Percentiles rank a stretch among this genome's conserved stretches.
Evolutionary conservation across 1,140 invertebrate genomes (phyloP).

Genomic region (Drosophila cardini): DNA sequence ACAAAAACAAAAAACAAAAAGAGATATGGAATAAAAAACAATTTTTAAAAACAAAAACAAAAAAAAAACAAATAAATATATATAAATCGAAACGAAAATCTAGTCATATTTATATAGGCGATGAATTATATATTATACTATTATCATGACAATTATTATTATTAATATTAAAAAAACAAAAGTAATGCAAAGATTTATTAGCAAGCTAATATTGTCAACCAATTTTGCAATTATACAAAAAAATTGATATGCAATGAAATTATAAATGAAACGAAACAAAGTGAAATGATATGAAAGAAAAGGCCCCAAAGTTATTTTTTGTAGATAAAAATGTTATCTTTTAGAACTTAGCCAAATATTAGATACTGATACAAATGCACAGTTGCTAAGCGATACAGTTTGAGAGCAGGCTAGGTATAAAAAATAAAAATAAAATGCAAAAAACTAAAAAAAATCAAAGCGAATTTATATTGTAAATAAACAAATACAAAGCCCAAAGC

Average conservation of each 20-base stretch:
- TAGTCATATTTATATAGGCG: slow-evolving; percentile 65
- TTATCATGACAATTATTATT: slow-evolving; percentile 79
- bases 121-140: slow-evolving; percentile 62
- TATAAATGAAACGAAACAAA: slow-evolving; percentile 39
- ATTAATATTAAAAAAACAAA: slow-evolving; percentile 58
- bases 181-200: slow-evolving; percentile 71
- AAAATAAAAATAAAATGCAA: slow-evolving; percentile 45
- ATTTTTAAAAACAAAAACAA: slow-evolving; percentile 58
- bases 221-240: slow-evolving; percentile 74
- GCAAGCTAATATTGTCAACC: slow-evolving; percentile 69
- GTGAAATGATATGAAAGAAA: slow-evolving; percentile 31
- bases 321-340: slow-evolving; percentile 83
- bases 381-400: slow-evolving; percentile 31
- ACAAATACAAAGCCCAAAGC: slow-evolving; percentile 57
- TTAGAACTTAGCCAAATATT: slow-evolving; percentile 82
- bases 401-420: slow-evolving; percentile 69
- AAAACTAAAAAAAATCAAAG: slow-evolving; percentile 66
- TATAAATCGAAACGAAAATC: slow-evolving; percentile 43
- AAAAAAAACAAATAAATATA: slow-evolving; percentile 44
- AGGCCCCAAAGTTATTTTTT: slow-evolving; percentile 75
- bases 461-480: slow-evolving; percentile 80
- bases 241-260: slow-evolving; percentile 20
- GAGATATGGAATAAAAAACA: slow-evolving; percentile 41
- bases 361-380: slow-evolving; percentile 58
- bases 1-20: slow-evolving; percentile 12